Percentiles rank a stretch among this genome's conserved stretches.
Conservation (phyloP, 2,888 invertebrate species). For the Thymelicus lineola region DNA sequence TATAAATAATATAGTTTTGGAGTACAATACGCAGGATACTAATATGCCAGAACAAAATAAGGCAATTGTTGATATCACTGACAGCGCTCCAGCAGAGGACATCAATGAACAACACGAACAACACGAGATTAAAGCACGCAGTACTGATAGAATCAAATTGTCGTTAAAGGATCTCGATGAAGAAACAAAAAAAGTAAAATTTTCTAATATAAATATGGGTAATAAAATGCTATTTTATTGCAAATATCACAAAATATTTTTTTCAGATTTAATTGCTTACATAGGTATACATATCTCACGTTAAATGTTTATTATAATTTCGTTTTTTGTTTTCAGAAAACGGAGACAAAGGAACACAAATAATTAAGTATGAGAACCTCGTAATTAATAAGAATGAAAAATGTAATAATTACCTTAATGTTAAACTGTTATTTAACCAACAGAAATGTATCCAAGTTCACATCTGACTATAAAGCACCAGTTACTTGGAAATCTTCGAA, state of each 20-base stretch:
- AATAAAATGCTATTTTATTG: conserved; percentile 49
- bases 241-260: not conserved
- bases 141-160: conserved; percentile 40
- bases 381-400: not conserved
- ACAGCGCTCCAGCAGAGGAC: not conserved
- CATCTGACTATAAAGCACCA: conserved; percentile 10
- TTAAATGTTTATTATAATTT: not conserved
- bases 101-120: conserved; percentile 1
- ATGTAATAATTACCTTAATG: not conserved
- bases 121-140: conserved; percentile 45
- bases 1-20: not conserved
- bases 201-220: conserved; percentile 65
- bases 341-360: not conserved
- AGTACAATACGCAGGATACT: not conserved
- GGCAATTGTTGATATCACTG: not conserved
- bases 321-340: conserved; percentile 16
- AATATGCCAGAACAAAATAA: not conserved
- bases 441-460: not conserved
- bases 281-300: not conserved
- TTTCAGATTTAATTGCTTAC: not conserved
- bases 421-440: not conserved
- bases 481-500: conserved; percentile 33
- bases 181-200: conserved; percentile 66
- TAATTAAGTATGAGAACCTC: conserved; percentile 10
- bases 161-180: conserved; percentile 51